These are phyloP conservation scores for Drosophila gaucha DNA, from an alignment of 2,888 invertebrate species.

Conservation along the genomic window DNA sequence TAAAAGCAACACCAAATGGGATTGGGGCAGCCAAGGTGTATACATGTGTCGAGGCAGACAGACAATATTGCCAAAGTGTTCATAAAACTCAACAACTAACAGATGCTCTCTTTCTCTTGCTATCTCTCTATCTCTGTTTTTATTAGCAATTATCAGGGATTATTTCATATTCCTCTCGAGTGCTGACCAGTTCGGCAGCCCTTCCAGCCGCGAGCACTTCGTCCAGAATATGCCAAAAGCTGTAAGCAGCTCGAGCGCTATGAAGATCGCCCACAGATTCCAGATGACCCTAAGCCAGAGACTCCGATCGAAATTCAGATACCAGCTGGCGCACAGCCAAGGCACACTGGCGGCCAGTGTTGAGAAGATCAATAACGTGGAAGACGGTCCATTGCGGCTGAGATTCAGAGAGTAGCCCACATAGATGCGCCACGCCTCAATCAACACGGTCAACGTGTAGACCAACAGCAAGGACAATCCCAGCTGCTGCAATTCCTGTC, in stretches of 20 bases:
- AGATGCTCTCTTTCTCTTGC: background rate
- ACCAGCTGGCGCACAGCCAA: conserved; percentile 1
- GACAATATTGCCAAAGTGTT: conserved; percentile 8
- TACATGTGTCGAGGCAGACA: conserved; percentile 1
- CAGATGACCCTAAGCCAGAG: background rate
- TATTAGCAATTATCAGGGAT: background rate
- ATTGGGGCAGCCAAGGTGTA: conserved; percentile 27
- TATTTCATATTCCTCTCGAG: background rate
- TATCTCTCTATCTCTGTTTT: background rate
- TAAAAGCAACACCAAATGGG: conserved; percentile 63
- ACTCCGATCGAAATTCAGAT: background rate
- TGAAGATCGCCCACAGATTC: conserved; percentile 12
- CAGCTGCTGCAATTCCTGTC: background rate
- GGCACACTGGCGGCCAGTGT: background rate
- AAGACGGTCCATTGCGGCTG: background rate
- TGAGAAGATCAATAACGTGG: background rate
- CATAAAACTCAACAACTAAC: conserved; percentile 6
- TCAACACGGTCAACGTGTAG: conserved; percentile 8
- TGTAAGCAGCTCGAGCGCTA: conserved; percentile 4
- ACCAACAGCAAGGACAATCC: conserved; percentile 2
- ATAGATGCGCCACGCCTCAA: conserved; percentile 28
- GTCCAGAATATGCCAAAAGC: background rate
- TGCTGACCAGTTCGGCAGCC: background rate
- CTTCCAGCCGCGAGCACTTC: rapidly evolving
- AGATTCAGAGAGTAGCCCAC: conserved; percentile 23